Evolutionary conservation across 2,888 invertebrate species (phyloP).

Genomic region (Mystacides longicornis): DNA sequence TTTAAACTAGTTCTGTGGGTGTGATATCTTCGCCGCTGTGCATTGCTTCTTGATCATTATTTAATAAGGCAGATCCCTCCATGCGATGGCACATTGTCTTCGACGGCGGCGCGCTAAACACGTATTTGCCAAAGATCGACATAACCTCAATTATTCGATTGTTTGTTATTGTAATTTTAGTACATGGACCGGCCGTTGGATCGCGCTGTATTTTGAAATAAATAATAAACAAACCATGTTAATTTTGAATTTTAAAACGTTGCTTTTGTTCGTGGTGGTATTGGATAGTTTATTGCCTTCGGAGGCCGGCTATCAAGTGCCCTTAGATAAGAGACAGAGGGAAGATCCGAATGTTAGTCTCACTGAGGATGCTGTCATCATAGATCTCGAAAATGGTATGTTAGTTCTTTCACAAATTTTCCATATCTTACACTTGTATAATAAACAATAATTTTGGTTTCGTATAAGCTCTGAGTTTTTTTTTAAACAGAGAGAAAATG

Average conservation of each 20-base stretch:
- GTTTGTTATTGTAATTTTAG: too few species aligned
- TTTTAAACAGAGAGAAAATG: background rate
- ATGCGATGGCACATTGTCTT: background rate
- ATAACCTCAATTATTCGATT: too few species aligned
- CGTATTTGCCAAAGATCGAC: background rate
- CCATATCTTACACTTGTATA: background rate
- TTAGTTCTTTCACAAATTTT: background rate
- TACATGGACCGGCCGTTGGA: too few species aligned
- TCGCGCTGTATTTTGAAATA: too few species aligned
- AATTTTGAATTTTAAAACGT: background rate
- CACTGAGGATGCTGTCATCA: slow-evolving; percentile 44
- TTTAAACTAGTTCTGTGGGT: background rate
- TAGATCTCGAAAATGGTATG: slow-evolving; percentile 50
- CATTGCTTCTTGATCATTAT: background rate
- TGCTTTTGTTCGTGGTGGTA: background rate
- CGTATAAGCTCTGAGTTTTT: background rate
- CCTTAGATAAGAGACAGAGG: slow-evolving; percentile 14
- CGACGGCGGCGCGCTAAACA: background rate
- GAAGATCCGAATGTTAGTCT: slow-evolving; percentile 19
- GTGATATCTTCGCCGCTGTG: background rate
- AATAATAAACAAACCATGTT: too few species aligned
- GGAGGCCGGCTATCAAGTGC: slow-evolving; percentile 3
- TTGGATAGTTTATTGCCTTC: background rate
- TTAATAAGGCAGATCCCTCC: background rate
- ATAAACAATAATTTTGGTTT: background rate